These are phyloP conservation scores for Erynnis tages DNA, from an alignment of 2,888 invertebrate species.

Conservation along the genomic window DNA sequence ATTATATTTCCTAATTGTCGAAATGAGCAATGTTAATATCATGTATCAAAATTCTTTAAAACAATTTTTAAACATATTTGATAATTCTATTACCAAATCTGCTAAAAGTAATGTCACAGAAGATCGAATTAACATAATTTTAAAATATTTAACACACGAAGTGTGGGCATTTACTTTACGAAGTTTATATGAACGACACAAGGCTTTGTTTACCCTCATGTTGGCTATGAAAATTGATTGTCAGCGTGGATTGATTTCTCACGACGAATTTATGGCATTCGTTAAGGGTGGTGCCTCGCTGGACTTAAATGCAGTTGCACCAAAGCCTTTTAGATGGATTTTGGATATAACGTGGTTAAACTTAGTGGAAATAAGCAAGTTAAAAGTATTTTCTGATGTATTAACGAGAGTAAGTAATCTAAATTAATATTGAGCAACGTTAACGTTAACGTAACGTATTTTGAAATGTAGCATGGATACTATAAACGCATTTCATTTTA, in stretches of 20 bases:
- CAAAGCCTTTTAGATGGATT: constrained; percentile 97
- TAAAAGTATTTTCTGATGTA: constrained; percentile 90
- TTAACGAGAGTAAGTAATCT: constrained; percentile 83
- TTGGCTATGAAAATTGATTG: constrained; percentile 97
- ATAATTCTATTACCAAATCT: constrained; percentile 95
- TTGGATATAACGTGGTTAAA: constrained; percentile 98
- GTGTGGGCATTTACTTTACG: constrained; percentile 96
- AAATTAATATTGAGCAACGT: no score
- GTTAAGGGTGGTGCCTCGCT: constrained; percentile 98
- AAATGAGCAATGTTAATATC: constrained; percentile 97
- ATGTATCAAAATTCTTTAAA: constrained; percentile 99
- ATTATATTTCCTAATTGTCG: constrained; percentile 96
- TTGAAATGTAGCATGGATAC: no score
- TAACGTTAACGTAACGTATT: no score
- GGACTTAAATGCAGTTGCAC: constrained; percentile 94
- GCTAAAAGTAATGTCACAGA: constrained; percentile 91
- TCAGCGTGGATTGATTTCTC: constrained; percentile 89
- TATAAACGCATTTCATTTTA: no score
- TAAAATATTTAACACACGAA: constrained; percentile 93
- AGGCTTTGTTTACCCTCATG: constrained; percentile 95
- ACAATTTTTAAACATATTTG: constrained; percentile 96
- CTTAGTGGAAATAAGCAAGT: constrained; percentile 94
- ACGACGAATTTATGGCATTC: constrained; percentile 96
- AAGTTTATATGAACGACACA: constrained; percentile 96
- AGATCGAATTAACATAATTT: constrained; percentile 93